Evolutionary conservation across 2,888 invertebrate species (phyloP).

Genomic region (Napeogenes inachia): DNA sequence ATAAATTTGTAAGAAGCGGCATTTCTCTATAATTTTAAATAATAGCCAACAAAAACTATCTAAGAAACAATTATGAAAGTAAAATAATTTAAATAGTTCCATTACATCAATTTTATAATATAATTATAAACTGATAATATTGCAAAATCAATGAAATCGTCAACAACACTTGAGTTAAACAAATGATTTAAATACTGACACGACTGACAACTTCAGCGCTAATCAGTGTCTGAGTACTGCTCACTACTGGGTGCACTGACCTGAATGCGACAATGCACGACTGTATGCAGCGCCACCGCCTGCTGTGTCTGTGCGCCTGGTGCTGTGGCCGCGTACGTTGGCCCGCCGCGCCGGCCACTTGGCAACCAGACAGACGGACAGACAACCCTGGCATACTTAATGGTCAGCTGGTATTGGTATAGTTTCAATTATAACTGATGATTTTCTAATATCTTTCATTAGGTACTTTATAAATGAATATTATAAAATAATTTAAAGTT

Average conservation of each 20-base stretch:
- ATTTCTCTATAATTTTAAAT: not conserved
- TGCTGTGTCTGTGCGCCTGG: conserved; percentile 57
- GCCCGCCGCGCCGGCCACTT: conserved; percentile 66
- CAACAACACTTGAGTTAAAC: too few relatives aligned
- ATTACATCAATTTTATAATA: too few relatives aligned
- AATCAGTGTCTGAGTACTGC: conserved; percentile 13
- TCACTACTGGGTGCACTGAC: too few relatives aligned
- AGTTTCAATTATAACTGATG: too few relatives aligned
- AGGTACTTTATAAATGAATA: too few relatives aligned
- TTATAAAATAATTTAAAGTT: too few relatives aligned
- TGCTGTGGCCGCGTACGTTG: conserved; percentile 55
- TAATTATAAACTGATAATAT: too few relatives aligned
- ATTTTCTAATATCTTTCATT: too few relatives aligned
- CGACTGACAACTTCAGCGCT: conserved; percentile 25
- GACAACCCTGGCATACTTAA: conserved; percentile 27
- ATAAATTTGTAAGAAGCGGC: not conserved
- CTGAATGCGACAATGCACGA: too few relatives aligned
- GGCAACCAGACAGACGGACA: conserved; percentile 62
- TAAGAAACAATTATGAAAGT: not conserved
- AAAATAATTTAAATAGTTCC: too few relatives aligned
- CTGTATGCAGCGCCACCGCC: conserved; percentile 36
- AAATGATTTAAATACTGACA: not conserved
- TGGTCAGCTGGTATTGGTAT: not conserved
- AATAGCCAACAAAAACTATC: too few relatives aligned
- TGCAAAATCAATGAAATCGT: too few relatives aligned